Percentiles rank a stretch among this genome's conserved stretches.
Evolutionary conservation across 2,113 vertebrate genomes (phyloP).

Genomic region (Tetraodon nigroviridis): DNA sequence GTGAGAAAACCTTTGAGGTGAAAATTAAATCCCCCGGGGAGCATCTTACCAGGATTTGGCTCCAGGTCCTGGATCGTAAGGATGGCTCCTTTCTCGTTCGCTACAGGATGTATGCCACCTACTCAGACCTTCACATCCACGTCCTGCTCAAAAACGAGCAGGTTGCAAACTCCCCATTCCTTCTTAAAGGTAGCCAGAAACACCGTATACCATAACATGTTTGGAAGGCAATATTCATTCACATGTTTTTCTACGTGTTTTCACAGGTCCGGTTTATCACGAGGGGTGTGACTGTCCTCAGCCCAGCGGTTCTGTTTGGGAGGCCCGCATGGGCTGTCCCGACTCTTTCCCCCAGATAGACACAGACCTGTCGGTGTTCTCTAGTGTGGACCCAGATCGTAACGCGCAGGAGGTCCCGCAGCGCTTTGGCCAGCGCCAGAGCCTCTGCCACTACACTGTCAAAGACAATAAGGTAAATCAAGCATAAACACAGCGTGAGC

Average conservation of each 20-base stretch:
- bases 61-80: slow-evolving; percentile 89
- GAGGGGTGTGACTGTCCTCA: slow-evolving; percentile 91
- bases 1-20: slow-evolving; percentile 87
- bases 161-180: slow-evolving; percentile 86
- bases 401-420: slow-evolving; percentile 85
- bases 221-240: neutral
- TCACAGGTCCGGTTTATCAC: slow-evolving; percentile 87
- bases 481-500: neutral
- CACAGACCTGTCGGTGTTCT: slow-evolving; percentile 79
- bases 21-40: slow-evolving; percentile 84
- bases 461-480: slow-evolving; percentile 86
- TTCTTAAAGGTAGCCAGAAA: slow-evolving; percentile 80
- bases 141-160: slow-evolving; percentile 77
- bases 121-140: slow-evolving; percentile 83
- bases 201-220: neutral
- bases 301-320: slow-evolving; percentile 78
- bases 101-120: slow-evolving; percentile 95
- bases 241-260: neutral
- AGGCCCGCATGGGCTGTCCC: slow-evolving; percentile 85
- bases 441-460: slow-evolving; percentile 95
- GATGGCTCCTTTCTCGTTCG: slow-evolving; percentile 96
- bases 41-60: slow-evolving; percentile 87
- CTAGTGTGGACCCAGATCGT: slow-evolving; percentile 81
- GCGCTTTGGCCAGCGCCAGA: slow-evolving; percentile 92
- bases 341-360: slow-evolving; percentile 84